Evolutionary conservation across 1,140 invertebrate genomes (phyloP), one percentile per base, ranked within the genome.

Genomic region (Rhagoletis pomonella): DNA sequence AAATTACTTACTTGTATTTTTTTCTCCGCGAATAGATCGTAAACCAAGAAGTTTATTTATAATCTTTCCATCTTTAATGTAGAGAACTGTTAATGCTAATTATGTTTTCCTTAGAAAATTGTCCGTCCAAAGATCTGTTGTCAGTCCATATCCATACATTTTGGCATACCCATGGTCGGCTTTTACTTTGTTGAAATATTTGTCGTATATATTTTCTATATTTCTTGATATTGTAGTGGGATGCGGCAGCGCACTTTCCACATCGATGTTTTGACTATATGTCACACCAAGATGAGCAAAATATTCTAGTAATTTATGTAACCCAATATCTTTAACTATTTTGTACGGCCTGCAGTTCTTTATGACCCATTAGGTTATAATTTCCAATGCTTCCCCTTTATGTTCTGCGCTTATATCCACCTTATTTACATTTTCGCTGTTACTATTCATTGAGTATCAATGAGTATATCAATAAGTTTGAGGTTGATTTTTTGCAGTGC

Each of bases 381-480:
- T 17, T 39, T 39, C 14, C 12, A 84, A 29, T 6, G 14, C 19
- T 42, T 60, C 60, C 42, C 59, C 62, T 62, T 87, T 87, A 14
- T 17, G 55, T 19, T 60, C 42, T 19, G 29, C 14, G 42, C 58
- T 47, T 55, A 87, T 69, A 81, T 84, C 59, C 29, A 81, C 69
- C n/a, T 58, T 60, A n/a, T 59, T 50, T 29, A 58, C 29, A 55
- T 10, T 77, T 77, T 42, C 14, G 19, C 7, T 59, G n/a, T 14
- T n/a, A 77, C 29, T 60, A 17, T 17, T 39, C 17, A 44, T 67
- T 39, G n/a, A 59, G 77, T 39, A 81, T 81, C 17, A 67, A 87
- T 69, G 77, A 81, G 55, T 87, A 69, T 39, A 81, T 87, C 7
- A 87, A 17, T 29, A 87, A 87, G 59, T 87, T 87, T 42, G 87